Evolutionary conservation across 2,888 invertebrate species (phyloP), one percentile per base, ranked within the genome.

Genomic region (Lamellibrachia satsuma): DNA sequence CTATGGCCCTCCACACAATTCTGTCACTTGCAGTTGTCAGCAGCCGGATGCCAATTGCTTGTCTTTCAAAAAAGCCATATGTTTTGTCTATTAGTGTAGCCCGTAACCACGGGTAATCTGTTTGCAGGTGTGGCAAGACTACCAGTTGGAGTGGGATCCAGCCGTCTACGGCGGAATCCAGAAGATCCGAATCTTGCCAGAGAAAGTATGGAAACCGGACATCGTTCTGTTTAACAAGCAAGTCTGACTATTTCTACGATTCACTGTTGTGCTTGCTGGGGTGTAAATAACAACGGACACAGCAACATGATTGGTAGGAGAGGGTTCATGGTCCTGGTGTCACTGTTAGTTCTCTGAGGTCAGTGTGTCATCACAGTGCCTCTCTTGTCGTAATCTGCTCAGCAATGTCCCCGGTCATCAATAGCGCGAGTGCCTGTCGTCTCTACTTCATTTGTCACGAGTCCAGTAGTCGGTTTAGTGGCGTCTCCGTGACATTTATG

Each of bases 211-310:
- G 93, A 93, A 93, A 90, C 93, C 93, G 27, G 93, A 93, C 57
- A 93, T 93, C 51, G 93, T 93, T 15, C 93, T 93, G 60, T 93
- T 92, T 57, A 93, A 93, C 93, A 93, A 93, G 93, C 93, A 90
- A 51, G 92, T 92, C 90, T 52, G 39, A 11, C n/a, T 52, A 51
- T 15, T 57, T 2, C 52, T 55, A 57, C n/a, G 22, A 92, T 91
- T 52, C 52, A 91, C 3, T 51, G 27, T 91, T 52, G 1, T 27
- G 11, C 27, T 91, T 15, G n/a, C 6, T 91, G 39, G 39, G 39
- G 39, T 39, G 39, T 39, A 39, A 39, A 39, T 39, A 39, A 39
- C 39, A 39, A 22, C 22, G n/a, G 2, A 11, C 22, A 22, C 75
- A 57, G 57, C 15, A 15, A 57, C 8, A 57, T 57, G 11, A 7